These are phyloP conservation scores for Laticauda colubrina DNA, from an alignment of 2,113 vertebrate genomes.

Conservation along the genomic window DNA sequence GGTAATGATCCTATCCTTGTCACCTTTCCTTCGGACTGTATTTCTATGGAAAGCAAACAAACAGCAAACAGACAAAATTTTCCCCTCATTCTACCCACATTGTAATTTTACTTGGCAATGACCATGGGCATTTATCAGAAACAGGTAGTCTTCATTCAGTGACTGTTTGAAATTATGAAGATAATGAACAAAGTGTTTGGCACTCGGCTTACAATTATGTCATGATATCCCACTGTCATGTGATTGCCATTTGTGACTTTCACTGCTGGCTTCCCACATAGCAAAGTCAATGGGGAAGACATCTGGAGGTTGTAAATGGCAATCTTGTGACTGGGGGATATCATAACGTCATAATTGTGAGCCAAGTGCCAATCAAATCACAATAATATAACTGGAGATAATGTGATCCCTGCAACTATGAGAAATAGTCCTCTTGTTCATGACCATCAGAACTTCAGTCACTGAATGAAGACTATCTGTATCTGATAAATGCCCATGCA, in stretches of 20 bases:
- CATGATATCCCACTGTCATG: not conserved
- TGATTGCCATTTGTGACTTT: not conserved
- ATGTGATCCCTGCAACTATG: not conserved
- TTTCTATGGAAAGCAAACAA: not conserved
- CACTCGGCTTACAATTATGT: not conserved
- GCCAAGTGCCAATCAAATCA: not conserved
- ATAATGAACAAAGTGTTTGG: not conserved
- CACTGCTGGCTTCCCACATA: not conserved
- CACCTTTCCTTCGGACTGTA: not conserved
- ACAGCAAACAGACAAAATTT: not conserved
- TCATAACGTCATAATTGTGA: not conserved
- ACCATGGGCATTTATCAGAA: not conserved
- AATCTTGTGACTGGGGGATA: not conserved
- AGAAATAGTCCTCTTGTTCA: no score
- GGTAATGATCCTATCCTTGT: not conserved
- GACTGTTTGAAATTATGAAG: not conserved
- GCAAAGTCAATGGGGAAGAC: not conserved
- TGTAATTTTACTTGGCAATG: not conserved
- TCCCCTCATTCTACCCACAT: not conserved
- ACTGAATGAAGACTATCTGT: no score
- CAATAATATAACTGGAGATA: not conserved
- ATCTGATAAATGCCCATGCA: no score
- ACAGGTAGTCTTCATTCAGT: not conserved
- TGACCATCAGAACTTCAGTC: no score
- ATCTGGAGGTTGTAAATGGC: not conserved